Evolutionary conservation across 2,113 vertebrate genomes (phyloP).

Genomic region (Perca fluviatilis): DNA sequence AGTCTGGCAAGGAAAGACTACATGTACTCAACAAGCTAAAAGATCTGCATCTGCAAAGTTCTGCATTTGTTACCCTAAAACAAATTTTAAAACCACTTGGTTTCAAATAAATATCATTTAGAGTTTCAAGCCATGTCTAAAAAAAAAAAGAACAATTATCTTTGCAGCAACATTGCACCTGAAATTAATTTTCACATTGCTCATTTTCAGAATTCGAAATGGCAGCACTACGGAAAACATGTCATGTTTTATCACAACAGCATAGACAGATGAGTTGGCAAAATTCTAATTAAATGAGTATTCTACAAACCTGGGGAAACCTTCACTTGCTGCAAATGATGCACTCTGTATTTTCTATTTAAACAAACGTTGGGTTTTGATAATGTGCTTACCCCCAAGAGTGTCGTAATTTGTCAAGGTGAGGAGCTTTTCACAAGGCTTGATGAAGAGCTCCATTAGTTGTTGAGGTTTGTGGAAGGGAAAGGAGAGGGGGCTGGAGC

Average conservation of each 20-base stretch:
- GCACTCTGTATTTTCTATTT: constrained; percentile 55
- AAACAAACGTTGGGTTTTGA: constrained; percentile 61
- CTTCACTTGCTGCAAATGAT: constrained; percentile 56
- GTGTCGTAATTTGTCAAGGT: constrained; percentile 70
- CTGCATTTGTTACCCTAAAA: no score
- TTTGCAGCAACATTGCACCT: constrained; percentile 8
- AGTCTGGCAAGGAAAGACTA: not conserved
- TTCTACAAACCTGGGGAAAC: constrained; percentile 54
- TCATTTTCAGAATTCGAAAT: constrained; percentile 41
- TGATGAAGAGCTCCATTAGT: constrained; percentile 70
- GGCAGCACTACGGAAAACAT: constrained; percentile 46
- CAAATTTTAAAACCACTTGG: not conserved
- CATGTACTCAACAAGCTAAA: not conserved
- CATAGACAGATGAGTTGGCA: constrained; percentile 61
- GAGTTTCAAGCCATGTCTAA: no score
- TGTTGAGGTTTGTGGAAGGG: constrained; percentile 42
- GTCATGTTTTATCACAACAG: constrained; percentile 65
- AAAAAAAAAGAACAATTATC: not conserved
- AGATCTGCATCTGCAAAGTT: not conserved
- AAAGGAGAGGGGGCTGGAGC: constrained; percentile 22
- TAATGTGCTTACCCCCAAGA: constrained; percentile 50
- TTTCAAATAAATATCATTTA: not conserved
- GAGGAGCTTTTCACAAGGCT: constrained; percentile 52
- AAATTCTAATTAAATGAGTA: constrained; percentile 68
- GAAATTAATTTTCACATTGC: constrained; percentile 40